Conservation (phyloP, 2,888 invertebrate species). For the Helicoverpa assulta region DNA sequence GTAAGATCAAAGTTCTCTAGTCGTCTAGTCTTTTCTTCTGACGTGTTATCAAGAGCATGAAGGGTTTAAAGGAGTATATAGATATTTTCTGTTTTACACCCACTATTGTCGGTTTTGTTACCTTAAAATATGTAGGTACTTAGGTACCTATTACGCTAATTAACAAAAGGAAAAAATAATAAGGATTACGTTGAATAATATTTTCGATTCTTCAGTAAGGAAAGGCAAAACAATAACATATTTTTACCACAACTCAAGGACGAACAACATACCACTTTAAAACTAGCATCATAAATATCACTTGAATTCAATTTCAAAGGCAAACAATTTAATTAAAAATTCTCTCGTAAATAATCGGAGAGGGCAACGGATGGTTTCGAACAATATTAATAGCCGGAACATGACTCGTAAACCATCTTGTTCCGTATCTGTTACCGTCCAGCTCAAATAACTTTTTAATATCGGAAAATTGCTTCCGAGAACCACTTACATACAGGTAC, state of each 20-base stretch:
- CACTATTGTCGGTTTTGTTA: no score
- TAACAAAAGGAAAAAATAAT: no score
- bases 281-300: slow-evolving; percentile 9
- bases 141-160: no score
- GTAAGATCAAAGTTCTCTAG: background rate
- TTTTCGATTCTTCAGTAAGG: background rate
- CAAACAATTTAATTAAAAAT: slow-evolving; percentile 13
- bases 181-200: no score
- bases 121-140: no score
- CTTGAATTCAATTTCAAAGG: slow-evolving; percentile 5
- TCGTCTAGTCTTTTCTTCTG: background rate
- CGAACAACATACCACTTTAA: background rate
- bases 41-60: no score
- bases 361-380: slow-evolving; percentile 2
- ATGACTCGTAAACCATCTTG: slow-evolving; percentile 40
- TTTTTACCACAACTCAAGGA: background rate
- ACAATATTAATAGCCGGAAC: slow-evolving; percentile 28
- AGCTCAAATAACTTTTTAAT: slow-evolving; percentile 64
- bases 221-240: background rate
- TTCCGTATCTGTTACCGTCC: slow-evolving; percentile 34
- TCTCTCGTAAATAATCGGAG: slow-evolving; percentile 16
- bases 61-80: no score
- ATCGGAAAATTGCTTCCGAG: slow-evolving; percentile 61
- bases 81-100: no score
- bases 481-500: slow-evolving; percentile 14